Evolutionary conservation across 2,888 invertebrate genomes (phyloP), one percentile per base, ranked within the genome.

Genomic region (Scaptomyza tumidula): DNA sequence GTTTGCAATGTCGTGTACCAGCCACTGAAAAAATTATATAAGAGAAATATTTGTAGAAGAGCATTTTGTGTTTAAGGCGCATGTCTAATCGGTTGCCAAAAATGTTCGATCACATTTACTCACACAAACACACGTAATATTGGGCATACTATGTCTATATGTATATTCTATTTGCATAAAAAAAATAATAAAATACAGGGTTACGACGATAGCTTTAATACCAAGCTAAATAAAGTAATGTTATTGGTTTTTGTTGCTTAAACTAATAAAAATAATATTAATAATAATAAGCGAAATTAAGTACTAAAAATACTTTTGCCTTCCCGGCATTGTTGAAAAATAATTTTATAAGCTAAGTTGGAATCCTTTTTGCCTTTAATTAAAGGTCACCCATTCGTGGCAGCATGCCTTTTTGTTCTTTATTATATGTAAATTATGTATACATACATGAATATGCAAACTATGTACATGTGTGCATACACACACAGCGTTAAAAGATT

Each of bases 41-140:
- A 39, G 54, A 58, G 57, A 13, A 39, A 31, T 5, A 9, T 11
- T 44, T 11, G 13, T 5, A 27, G 11, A 6, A 3, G 13, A 41
- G 31, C 7, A 44, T n/a, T 39, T 33, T 48, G 13, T 33, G 24
- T 13, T 6, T 33, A 13, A 56, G 5, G 68, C 71, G 71, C 71
- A 71, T 55, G 71, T 41, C 56, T 48, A 24, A 52, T 11, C 19
- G 9, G 29, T 44, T 29, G 72, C 71, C 71, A 71, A 66, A 65
- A 55, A 65, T 48, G n/a, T 39, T 44, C 33, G 50, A 64, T 59
- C 45, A 37, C 13, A 46, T 13, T 59, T 53, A 13, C 6, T n/a
- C n/a, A n/a, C 37, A 37, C 13, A 35, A 13, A 35, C 4, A 13
- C 13, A n/a, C 37, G 13, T 13, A 1, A 33, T 24, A 43, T 14